A percentile compares a stretch with the other conserved stretches of the same genome.
Evolutionary conservation across 1,140 invertebrate species (phyloP).

Genomic region (Solen grandis): DNA sequence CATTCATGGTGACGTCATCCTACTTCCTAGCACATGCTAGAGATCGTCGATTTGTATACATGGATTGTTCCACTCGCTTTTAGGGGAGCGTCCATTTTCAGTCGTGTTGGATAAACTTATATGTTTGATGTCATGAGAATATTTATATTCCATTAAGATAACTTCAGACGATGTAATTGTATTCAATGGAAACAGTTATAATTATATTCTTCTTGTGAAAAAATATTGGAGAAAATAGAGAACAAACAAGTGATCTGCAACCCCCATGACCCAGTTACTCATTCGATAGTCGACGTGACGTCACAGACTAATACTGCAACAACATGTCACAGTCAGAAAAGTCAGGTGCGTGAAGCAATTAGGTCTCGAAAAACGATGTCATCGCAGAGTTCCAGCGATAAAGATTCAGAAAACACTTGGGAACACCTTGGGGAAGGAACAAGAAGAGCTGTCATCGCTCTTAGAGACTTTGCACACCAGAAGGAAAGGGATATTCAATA

Average conservation of each 20-base stretch:
- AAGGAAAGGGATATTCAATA: slow-evolving; percentile 53
- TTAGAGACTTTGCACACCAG: slow-evolving; percentile 38
- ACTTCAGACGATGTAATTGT: neutral
- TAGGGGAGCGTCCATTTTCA: neutral
- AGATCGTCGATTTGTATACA: neutral
- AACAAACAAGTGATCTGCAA: neutral
- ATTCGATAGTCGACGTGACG: slow-evolving; percentile 14
- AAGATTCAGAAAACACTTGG: slow-evolving; percentile 37
- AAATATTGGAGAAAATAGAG: neutral
- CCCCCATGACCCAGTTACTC: neutral
- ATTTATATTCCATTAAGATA: neutral
- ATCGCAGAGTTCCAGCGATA: slow-evolving; percentile 32
- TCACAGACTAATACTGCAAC: slow-evolving; percentile 55
- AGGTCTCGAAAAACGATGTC: slow-evolving; percentile 44
- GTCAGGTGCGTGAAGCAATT: slow-evolving; percentile 50
- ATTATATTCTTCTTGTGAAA: neutral
- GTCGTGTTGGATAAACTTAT: neutral
- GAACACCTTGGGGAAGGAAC: slow-evolving; percentile 46
- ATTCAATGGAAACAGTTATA: neutral
- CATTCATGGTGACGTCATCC: neutral
- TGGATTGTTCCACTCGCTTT: neutral
- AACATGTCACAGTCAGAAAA: slow-evolving; percentile 49
- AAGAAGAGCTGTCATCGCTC: slow-evolving; percentile 39
- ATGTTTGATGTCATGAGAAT: neutral
- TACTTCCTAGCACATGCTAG: neutral